These are phyloP conservation scores for Cirrhinus molitorella DNA, from an alignment of 2,797 vertebrate species.

Conservation along the genomic window DNA sequence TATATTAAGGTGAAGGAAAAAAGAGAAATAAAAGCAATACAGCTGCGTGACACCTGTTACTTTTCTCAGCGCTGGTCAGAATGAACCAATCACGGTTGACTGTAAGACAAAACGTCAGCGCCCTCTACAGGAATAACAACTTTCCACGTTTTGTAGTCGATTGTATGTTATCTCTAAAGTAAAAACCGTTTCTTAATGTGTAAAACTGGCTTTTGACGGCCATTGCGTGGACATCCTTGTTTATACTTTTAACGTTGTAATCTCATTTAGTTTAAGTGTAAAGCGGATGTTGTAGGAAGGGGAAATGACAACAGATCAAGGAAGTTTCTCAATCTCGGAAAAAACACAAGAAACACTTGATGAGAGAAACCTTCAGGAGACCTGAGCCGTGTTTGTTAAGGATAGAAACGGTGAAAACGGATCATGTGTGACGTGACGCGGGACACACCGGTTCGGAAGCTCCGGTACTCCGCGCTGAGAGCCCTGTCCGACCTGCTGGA, in stretches of 20 bases:
- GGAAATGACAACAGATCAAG: conserved; percentile 62
- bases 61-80: neutral
- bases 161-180: neutral
- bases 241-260: neutral
- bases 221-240: no score
- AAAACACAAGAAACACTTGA: conserved; percentile 54
- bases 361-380: accelerated
- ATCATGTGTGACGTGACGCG: conserved; percentile 81
- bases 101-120: neutral
- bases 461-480: conserved; percentile 78
- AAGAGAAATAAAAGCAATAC: neutral
- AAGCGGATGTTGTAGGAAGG: conserved; percentile 8
- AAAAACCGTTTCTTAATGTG: neutral
- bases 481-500: conserved; percentile 87
- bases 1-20: neutral
- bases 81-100: neutral
- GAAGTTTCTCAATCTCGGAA: conserved; percentile 78
- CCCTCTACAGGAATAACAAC: neutral
- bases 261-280: neutral
- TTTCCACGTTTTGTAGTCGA: neutral
- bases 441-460: conserved; percentile 83
- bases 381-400: neutral
- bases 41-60: neutral
- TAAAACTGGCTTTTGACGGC: no score
- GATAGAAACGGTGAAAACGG: neutral